Percentiles rank a stretch among this genome's conserved stretches.
phyloP scores from a whole-genome alignment of 1,140 invertebrate genomes.

The Pachypeltis micranthus region DNA sequence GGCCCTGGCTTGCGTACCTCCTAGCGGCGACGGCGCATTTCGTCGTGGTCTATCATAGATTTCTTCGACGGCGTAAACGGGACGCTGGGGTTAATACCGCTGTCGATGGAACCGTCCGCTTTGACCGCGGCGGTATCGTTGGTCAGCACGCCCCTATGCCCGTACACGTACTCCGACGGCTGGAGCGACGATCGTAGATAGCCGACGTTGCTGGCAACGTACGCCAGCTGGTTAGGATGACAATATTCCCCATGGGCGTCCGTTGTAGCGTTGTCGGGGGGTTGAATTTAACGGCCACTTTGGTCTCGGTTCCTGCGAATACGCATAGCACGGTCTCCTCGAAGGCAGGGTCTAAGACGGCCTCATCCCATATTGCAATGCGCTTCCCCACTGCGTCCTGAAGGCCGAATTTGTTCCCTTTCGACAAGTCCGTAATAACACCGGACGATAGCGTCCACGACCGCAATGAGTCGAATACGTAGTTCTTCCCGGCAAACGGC shows the following conservation, averaged over 20 bases:
- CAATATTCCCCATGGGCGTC: background rate
- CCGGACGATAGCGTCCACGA: background rate
- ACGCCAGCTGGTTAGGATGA: no score
- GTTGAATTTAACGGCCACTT: background rate
- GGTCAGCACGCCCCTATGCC: no score
- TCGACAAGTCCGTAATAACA: background rate
- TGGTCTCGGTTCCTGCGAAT: background rate
- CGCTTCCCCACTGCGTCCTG: background rate
- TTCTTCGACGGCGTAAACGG: no score
- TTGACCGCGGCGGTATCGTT: no score
- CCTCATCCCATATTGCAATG: background rate
- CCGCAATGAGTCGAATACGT: background rate
- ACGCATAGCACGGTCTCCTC: background rate
- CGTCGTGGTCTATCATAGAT: no score
- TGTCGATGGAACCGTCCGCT: no score
- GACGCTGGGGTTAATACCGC: no score
- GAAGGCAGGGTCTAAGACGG: background rate
- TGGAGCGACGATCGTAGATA: no score
- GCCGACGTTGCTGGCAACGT: no score
- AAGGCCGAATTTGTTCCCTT: background rate
- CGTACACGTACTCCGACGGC: no score
- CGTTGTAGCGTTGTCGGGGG: background rate
- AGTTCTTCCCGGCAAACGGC: background rate
- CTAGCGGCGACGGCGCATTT: no score
- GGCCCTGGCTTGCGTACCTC: no score